Conservation (phyloP, 2,888 invertebrate genomes). For the Drosophila falleni region DNA sequence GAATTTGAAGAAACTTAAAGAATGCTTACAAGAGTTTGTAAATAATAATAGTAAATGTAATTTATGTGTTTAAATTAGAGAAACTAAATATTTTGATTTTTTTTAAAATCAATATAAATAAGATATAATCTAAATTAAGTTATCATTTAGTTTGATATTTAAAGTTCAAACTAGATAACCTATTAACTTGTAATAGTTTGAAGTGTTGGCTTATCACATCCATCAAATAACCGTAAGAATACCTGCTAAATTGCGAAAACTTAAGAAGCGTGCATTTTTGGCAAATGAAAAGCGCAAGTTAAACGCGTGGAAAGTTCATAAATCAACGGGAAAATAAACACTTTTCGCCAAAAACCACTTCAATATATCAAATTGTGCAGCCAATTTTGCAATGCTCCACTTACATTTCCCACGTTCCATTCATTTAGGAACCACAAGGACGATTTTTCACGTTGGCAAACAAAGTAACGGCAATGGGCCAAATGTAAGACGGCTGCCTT, state of each 20-base stretch:
- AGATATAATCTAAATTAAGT: neutral
- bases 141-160: no score
- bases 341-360: slow-evolving; percentile 58
- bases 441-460: slow-evolving; percentile 39
- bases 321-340: slow-evolving; percentile 58
- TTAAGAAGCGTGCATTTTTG: slow-evolving; percentile 27
- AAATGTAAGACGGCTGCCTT: slow-evolving; percentile 2
- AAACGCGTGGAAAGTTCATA: slow-evolving; percentile 38
- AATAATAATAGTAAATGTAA: no score
- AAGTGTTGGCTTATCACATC: neutral
- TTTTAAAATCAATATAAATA: no score
- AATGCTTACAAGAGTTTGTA: no score
- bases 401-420: slow-evolving; percentile 17
- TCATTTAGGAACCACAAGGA: slow-evolving; percentile 13
- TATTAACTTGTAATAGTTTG: neutral
- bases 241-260: slow-evolving; percentile 29
- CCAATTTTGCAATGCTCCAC: slow-evolving; percentile 29
- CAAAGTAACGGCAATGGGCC: neutral
- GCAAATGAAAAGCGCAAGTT: slow-evolving; percentile 32
- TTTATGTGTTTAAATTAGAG: no score
- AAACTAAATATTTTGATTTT: neutral
- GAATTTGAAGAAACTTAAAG: no score
- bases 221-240: slow-evolving; percentile 22
- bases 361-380: slow-evolving; percentile 68
- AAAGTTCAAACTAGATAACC: no score